A percentile compares a stretch with the other conserved stretches of the same genome.
phyloP scores from a whole-genome alignment of 2,113 vertebrate genomes.

The Oreotrochilus melanogaster region DNA sequence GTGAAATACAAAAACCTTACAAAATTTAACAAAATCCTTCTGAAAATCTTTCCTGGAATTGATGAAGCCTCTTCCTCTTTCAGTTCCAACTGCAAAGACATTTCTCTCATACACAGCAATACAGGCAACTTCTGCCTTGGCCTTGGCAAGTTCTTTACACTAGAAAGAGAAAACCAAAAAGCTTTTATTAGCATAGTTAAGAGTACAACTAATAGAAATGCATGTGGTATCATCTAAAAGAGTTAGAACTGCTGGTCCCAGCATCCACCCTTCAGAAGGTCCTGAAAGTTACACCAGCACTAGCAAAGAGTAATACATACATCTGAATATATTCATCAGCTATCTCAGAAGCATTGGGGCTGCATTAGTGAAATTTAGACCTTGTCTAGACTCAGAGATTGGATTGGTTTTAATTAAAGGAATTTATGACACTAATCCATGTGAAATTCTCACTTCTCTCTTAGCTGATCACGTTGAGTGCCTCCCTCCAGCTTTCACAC shows the following conservation, averaged over 20 bases:
- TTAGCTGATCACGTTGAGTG: neutral
- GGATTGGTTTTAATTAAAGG: neutral
- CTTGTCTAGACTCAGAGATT: neutral
- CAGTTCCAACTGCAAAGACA: constrained; percentile 82
- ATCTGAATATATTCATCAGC: neutral
- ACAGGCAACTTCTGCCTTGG: constrained; percentile 85
- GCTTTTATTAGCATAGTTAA: neutral
- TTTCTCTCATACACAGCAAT: constrained; percentile 82
- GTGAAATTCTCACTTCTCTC: neutral
- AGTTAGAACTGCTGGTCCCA: neutral
- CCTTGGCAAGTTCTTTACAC: constrained; percentile 85
- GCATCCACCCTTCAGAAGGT: neutral
- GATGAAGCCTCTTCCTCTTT: constrained; percentile 82
- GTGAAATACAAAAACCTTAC: constrained; percentile 74
- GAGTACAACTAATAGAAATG: neutral
- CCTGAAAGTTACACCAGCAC: neutral
- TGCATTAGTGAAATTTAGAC: neutral
- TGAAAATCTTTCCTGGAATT: constrained; percentile 83
- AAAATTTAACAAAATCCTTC: constrained; percentile 83
- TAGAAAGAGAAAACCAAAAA: constrained; percentile 59
- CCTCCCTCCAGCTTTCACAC: neutral
- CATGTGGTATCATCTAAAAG: neutral
- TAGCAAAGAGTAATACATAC: neutral
- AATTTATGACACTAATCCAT: neutral
- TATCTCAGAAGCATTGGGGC: neutral